These are phyloP conservation scores for Buteo buteo DNA, from an alignment of 2,113 vertebrate species.

Conservation along the genomic window DNA sequence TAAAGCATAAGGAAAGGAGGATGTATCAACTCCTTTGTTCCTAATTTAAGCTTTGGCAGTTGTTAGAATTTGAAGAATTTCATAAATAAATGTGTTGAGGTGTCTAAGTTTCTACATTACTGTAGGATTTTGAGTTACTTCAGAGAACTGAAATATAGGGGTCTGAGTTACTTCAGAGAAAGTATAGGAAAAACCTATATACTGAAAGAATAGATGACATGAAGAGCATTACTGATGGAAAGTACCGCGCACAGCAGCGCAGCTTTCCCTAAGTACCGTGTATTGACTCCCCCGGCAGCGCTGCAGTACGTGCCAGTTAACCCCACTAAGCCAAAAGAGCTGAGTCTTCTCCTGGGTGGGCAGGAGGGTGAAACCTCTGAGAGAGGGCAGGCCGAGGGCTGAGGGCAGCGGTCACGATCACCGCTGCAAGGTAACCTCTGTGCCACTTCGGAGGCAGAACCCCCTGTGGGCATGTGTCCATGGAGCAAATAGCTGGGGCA, in stretches of 20 bases:
- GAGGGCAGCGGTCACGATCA: rapidly evolving
- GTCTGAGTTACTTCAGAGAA: background rate
- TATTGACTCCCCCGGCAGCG: no score
- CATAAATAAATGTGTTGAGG: background rate
- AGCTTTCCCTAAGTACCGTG: rapidly evolving
- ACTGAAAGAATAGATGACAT: background rate
- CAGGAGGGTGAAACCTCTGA: background rate
- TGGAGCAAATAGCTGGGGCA: background rate
- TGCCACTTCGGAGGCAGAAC: background rate
- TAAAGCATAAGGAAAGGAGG: background rate
- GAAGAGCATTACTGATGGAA: background rate
- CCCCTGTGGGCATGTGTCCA: rapidly evolving
- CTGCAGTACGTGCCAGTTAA: background rate
- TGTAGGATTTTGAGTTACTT: background rate
- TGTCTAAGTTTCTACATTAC: background rate
- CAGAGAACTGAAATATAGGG: background rate
- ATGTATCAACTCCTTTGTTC: background rate
- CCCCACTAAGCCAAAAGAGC: background rate
- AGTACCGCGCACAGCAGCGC: background rate
- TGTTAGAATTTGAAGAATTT: background rate
- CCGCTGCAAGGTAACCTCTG: rapidly evolving
- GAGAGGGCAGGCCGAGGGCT: background rate
- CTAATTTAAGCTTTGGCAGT: background rate
- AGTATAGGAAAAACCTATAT: background rate
- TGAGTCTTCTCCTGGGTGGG: background rate